Percentiles rank a stretch among this genome's conserved stretches.
These are phyloP conservation scores for Pollachius pollachius DNA, from an alignment of 2,113 vertebrate genomes.

Conservation along the genomic window DNA sequence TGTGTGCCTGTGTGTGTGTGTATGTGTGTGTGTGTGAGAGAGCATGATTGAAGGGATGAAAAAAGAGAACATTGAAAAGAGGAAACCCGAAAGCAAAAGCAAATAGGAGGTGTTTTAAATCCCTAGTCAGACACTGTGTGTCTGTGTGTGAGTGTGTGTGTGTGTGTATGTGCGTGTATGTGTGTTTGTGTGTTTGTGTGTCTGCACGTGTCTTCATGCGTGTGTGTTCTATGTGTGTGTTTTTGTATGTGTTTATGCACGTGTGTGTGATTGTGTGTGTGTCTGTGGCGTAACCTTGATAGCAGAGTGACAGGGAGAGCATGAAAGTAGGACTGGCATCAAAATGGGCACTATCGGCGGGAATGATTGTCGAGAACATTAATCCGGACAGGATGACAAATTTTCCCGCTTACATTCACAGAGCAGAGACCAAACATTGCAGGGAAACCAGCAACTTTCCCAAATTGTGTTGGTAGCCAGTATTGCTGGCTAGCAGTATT, in stretches of 20 bases:
- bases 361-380: slow-evolving; percentile 25
- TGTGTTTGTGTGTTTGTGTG: not conserved
- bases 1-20: not conserved
- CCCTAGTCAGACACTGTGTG: not conserved
- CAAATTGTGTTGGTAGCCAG: too few species aligned
- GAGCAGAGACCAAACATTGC: too few species aligned
- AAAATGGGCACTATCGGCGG: slow-evolving; percentile 24
- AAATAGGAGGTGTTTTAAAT: too few species aligned
- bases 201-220: not conserved
- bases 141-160: not conserved
- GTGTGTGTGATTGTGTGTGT: slow-evolving; percentile 1
- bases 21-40: not conserved
- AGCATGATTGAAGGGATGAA: too few species aligned
- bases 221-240: not conserved
- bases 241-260: not conserved
- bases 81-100: too few species aligned
- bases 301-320: slow-evolving; percentile 1
- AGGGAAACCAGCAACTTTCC: too few species aligned
- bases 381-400: too few species aligned
- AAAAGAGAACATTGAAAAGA: too few species aligned
- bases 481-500: too few species aligned
- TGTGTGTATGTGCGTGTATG: not conserved
- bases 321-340: slow-evolving; percentile 17
- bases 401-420: too few species aligned
- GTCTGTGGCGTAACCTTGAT: not conserved